Base-by-base conservation (phyloP, 1,140 invertebrate genomes). In the Listronotus oregonensis region DNA sequence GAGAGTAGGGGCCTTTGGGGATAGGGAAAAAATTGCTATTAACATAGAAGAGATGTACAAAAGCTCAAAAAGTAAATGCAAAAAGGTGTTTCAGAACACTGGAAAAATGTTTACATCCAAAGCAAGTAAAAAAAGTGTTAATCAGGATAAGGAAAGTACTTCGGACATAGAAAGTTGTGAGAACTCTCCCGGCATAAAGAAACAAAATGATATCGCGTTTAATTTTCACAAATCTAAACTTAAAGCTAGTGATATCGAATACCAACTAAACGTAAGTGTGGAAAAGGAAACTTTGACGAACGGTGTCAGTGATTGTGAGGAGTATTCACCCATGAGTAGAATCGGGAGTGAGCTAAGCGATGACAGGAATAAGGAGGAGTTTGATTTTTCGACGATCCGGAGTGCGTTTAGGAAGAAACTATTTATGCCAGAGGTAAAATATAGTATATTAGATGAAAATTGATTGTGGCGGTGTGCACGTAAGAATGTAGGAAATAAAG, bases 11-110 rank as follows among this genome's bases (percentile, higher is more conserved):
- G 74, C 77, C 3, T 76, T 75, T 54, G 63, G 37, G 18, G 71
- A 74, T 39, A 69, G 66, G 34, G 73, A 76, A n/a, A 74, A 71
- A 61, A 43, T 74, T 12, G 59, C 55, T 8, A 68, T 74, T 5
- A 75, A 78, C 31, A 46, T 78, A 1, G 76, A 78, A 56, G 75
- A 71, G 64, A 72, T 79, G 62, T 77, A 76, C 50, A 77, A 77
- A 67, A 69, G 50, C 18, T 78, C 78, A 1, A 78, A 76, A 55
- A 68, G 64, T 21, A 77, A 75, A 51, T 78, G 76, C 61, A 77
- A 73, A 61, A 74, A 71, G 40, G 69, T 78, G 17, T 67, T 78
- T n/a, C 71, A 71, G 44, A 74, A 65, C 14, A 77, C 75, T n/a
- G 73, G 74, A n/a, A 77, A 71, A 67, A 73, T 78, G 3, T 76